These are phyloP conservation scores for Eueides isabella DNA, from an alignment of 1,140 invertebrate species.

Conservation along the genomic window DNA sequence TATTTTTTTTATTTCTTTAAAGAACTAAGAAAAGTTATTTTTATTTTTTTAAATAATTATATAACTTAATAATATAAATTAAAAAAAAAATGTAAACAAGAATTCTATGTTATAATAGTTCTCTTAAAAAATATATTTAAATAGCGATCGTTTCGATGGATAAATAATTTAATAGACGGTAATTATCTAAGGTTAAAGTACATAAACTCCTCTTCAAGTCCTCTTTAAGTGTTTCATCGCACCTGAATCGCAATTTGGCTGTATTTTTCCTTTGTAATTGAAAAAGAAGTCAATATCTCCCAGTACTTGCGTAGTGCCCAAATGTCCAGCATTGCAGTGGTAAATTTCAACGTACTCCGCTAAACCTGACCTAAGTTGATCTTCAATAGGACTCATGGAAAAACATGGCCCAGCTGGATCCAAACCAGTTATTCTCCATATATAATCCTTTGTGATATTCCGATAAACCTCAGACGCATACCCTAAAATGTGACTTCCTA, in stretches of 20 bases:
- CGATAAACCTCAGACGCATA: conserved; percentile 35
- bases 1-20: no score
- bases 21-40: no score
- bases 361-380: conserved; percentile 40
- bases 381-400: conserved; percentile 17
- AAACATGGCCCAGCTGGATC: conserved; percentile 49
- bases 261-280: conserved; percentile 39
- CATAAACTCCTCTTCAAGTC: no score
- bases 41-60: no score
- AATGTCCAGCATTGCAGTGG: conserved; percentile 45
- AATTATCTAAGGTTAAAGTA: no score
- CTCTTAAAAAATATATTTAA: no score
- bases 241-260: conserved; percentile 41
- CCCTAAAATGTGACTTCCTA: conserved; percentile 44
- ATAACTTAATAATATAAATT: no score
- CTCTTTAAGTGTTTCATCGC: no score
- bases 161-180: no score
- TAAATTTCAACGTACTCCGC: conserved; percentile 44
- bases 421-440: conserved; percentile 34
- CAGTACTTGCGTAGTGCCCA: conserved; percentile 34
- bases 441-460: conserved; percentile 21
- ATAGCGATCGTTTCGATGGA: no score
- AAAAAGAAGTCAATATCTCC: conserved; percentile 42
- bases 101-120: no score
- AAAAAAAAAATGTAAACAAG: no score